A percentile compares a stretch with the other conserved stretches of the same genome.
These are phyloP conservation scores for Ancistrus triradiatus DNA, from an alignment of 2,113 vertebrate species.

Conservation along the genomic window DNA sequence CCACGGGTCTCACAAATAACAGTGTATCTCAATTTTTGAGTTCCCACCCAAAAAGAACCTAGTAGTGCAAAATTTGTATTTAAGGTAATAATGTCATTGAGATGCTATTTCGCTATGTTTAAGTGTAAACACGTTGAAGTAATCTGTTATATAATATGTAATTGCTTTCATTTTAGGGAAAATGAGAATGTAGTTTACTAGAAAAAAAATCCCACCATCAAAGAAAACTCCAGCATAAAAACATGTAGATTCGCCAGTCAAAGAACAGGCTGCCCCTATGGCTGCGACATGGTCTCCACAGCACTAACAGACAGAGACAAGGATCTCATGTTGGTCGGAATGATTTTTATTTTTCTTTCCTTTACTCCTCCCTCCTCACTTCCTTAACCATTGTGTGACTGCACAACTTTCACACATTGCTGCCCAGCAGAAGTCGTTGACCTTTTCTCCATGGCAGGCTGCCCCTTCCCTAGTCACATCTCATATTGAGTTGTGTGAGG, in stretches of 20 bases:
- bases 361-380: neutral
- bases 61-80: too few species aligned
- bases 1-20: too few species aligned
- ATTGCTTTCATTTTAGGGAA: too few species aligned
- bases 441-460: slow-evolving; percentile 66
- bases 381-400: slow-evolving; percentile 52
- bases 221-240: neutral
- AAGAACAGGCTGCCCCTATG: neutral
- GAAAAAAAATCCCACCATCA: too few species aligned
- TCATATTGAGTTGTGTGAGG: slow-evolving; percentile 68
- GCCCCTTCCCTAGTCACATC: slow-evolving; percentile 68
- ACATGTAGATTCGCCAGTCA: neutral
- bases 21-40: too few species aligned
- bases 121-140: too few species aligned
- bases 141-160: too few species aligned
- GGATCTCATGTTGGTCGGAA: neutral
- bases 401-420: slow-evolving; percentile 67
- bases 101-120: too few species aligned
- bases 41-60: too few species aligned
- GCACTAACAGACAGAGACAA: neutral
- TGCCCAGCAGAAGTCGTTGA: slow-evolving; percentile 63
- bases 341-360: slow-evolving; percentile 7
- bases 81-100: too few species aligned
- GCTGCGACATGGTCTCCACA: neutral
- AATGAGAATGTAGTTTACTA: too few species aligned